Evolutionary conservation across 2,113 vertebrate species (phyloP), one percentile per base, ranked within the genome.

Genomic region (Myiopsitta monachus): DNA sequence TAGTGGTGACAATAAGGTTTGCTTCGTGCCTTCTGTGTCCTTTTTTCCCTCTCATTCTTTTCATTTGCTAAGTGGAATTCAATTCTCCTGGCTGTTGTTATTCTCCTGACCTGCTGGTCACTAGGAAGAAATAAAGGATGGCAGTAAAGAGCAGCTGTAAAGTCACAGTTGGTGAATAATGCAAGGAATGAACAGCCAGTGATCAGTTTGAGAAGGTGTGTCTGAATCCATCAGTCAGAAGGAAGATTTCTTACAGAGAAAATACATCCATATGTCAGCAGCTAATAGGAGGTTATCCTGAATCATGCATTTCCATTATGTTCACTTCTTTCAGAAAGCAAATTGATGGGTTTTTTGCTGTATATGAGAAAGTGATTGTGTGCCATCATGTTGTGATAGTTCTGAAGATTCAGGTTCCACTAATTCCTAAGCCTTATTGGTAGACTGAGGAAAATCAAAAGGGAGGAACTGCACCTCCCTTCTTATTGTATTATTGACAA

Each of bases 21-120:
- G 7, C 27, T 23, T 11, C 59, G 23, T 51, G 8, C 31, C 7
- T 83, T 61, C 18, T 69, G 18, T 12, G 31, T 27, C 22, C 7
- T 36, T 70, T 24, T 9, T 24, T 7, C 3, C 1, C 10, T n/a
- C 18, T 16, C 1, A 0, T n/a, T 59, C 5, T 70, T 69, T 61
- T 38, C 1, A n/a, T 67, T 55, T 92, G 9, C 7, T 55, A 82
- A 61, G 18, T 36, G 24, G 44, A 72, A 67, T 77, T 68, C 21
- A 44, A 0, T 38, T 61, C 19, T 30, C 19, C 62, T 59, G 21
- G 23, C 55, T 59, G 33, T 62, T 62, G 11, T 69, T 63, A n/a
- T 39, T 57, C 21, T 41, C 70, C 52, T 80, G 54, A 18, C 7
- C 19, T 82, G 9, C 24, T 82, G 18, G 5, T 33, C 39, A 5